A percentile compares a stretch with the other conserved stretches of the same genome.
Conservation (phyloP, 1,140 invertebrate genomes). For the Danaus melanippus region DNA sequence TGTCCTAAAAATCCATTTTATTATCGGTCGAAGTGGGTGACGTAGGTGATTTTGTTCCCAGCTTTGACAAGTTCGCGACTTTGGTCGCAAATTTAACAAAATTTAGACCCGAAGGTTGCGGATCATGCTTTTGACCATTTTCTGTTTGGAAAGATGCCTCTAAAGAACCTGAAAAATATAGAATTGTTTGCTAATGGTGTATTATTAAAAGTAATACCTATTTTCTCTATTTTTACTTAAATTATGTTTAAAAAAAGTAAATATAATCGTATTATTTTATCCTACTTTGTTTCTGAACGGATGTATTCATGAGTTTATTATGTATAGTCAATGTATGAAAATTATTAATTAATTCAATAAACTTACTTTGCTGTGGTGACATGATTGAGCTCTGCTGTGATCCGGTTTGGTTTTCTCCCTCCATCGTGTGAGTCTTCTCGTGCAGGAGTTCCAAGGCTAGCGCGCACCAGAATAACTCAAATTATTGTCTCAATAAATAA, state of each 20-base stretch:
- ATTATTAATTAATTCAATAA: not conserved
- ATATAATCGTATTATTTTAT: not conserved
- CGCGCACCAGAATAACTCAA: constrained; percentile 5
- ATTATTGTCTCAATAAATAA: too few species aligned
- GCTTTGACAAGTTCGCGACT: constrained; percentile 52
- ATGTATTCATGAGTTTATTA: too few species aligned
- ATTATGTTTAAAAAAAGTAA: not conserved
- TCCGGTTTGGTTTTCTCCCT: constrained; percentile 39
- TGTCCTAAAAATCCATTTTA: constrained; percentile 51
- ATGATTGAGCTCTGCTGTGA: constrained; percentile 55
- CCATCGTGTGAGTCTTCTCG: constrained; percentile 47
- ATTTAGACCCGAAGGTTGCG: constrained; percentile 42
- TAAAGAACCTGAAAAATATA: constrained; percentile 39
- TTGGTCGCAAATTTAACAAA: constrained; percentile 60
- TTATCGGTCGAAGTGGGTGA: constrained; percentile 38
- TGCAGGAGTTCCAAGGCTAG: constrained; percentile 57
- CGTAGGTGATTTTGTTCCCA: constrained; percentile 47
- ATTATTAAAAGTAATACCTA: too few species aligned
- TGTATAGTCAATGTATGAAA: too few species aligned
- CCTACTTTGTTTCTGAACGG: too few species aligned
- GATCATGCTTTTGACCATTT: constrained; percentile 43
- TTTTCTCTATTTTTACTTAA: not conserved
- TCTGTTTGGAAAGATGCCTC: constrained; percentile 49
- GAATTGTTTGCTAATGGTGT: too few species aligned
- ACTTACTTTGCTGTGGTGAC: constrained; percentile 61